phyloP scores from a whole-genome alignment of 2,113 vertebrate genomes.

The Pomatostomus ruficeps region DNA sequence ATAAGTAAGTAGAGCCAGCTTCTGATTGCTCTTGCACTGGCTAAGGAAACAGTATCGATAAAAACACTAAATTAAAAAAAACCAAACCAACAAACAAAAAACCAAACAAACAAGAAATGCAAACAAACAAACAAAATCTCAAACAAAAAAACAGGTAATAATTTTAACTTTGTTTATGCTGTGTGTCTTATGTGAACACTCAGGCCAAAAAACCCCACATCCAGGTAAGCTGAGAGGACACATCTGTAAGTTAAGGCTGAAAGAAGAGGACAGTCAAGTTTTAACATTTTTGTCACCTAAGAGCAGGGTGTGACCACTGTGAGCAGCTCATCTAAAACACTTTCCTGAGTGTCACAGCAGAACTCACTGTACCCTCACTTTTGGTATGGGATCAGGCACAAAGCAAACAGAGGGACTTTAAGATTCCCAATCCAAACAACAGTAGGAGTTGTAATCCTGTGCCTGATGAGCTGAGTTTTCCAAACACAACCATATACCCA shows the following conservation, averaged over 20 bases:
- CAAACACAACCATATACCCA: neutral
- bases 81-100: no score
- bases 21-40: neutral
- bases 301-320: neutral
- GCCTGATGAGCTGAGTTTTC: neutral
- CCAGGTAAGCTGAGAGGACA: neutral
- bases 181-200: neutral
- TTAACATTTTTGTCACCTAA: neutral
- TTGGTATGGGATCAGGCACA: neutral
- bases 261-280: neutral
- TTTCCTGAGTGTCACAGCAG: neutral
- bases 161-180: neutral
- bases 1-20: neutral
- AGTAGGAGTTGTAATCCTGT: neutral
- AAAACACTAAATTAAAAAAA: neutral
- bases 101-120: no score
- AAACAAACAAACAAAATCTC: no score
- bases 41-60: neutral
- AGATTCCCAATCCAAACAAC: neutral
- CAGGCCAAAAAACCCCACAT: neutral
- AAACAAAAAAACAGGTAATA: no score
- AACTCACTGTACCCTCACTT: neutral
- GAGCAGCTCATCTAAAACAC: neutral
- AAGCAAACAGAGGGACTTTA: neutral
- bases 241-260: neutral